Percentiles rank a stretch among this genome's conserved stretches.
Evolutionary conservation across 2,888 invertebrate species (phyloP).

Genomic region (Phengaris arion): DNA sequence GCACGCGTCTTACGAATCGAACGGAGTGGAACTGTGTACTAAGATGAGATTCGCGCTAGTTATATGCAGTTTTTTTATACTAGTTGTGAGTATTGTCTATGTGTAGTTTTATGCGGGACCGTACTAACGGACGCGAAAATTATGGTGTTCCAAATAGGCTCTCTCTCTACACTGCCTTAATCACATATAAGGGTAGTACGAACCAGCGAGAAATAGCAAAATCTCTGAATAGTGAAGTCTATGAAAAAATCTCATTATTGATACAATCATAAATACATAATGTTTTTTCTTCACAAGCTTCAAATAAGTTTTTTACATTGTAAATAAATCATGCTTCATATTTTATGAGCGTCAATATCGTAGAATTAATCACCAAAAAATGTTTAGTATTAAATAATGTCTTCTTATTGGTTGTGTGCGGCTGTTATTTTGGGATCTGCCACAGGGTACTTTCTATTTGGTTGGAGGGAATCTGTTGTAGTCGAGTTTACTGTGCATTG

Average conservation of each 20-base stretch:
- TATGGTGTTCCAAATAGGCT: neutral
- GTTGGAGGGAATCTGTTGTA: slow-evolving; percentile 96
- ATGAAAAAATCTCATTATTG: too few species aligned
- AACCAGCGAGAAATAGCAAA: too few species aligned
- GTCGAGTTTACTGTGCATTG: slow-evolving; percentile 98
- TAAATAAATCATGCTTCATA: too few species aligned
- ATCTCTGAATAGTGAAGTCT: too few species aligned
- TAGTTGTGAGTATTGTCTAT: slow-evolving; percentile 59
- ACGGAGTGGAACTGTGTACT: slow-evolving; percentile 46
- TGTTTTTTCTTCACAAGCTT: too few species aligned
- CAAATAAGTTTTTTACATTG: too few species aligned
- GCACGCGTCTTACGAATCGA: slow-evolving; percentile 59
- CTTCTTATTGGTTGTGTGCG: slow-evolving; percentile 86
- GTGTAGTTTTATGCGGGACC: neutral
- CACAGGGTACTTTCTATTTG: slow-evolving; percentile 95
- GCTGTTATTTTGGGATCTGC: slow-evolving; percentile 94
- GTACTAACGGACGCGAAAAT: neutral
- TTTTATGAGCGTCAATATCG: too few species aligned
- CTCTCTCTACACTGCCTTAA: neutral
- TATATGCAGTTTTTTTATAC: slow-evolving; percentile 63
- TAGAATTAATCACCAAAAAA: too few species aligned
- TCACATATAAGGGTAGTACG: too few species aligned
- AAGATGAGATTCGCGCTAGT: slow-evolving; percentile 64
- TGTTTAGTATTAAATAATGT: too few species aligned
- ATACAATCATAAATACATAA: too few species aligned